Conservation (phyloP, 2,888 invertebrate genomes). For the Pinctada fucata region DNA sequence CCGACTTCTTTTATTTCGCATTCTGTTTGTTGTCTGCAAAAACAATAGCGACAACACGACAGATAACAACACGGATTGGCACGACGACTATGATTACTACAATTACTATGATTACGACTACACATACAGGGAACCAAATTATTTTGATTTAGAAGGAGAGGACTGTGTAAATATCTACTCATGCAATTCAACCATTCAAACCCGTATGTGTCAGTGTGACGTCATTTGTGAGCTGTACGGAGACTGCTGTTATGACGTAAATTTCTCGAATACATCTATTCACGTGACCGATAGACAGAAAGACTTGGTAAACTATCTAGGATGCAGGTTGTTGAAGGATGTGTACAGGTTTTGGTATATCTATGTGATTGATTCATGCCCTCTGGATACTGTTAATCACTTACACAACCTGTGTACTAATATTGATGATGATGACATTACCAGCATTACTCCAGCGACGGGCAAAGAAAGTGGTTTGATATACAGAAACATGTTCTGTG, state of each 20-base stretch:
- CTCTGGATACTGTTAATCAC: not conserved
- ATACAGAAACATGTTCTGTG: constrained; percentile 32
- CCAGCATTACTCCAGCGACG: constrained; percentile 9
- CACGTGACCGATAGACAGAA: not conserved
- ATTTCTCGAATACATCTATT: not conserved
- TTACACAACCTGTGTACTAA: constrained; percentile 6
- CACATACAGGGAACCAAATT: not conserved
- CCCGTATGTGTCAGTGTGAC: constrained; percentile 18
- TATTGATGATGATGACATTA: not conserved
- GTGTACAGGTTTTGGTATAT: constrained; percentile 8
- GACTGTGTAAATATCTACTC: not conserved
- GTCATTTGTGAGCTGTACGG: constrained; percentile 7
- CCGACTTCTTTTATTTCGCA: no score
- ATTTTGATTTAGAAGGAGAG: not conserved
- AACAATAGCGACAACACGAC: no score
- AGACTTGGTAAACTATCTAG: not conserved
- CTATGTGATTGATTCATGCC: constrained; percentile 24
- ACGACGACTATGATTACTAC: not conserved
- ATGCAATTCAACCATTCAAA: not conserved
- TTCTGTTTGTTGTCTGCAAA: no score
- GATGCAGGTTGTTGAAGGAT: constrained; percentile 19
- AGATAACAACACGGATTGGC: not conserved
- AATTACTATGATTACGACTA: not conserved
- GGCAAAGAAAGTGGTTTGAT: constrained; percentile 9
- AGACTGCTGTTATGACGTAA: constrained; percentile 28